Evolutionary conservation across 2,113 vertebrate species (phyloP).

Genomic region (Vulpes lagopus): DNA sequence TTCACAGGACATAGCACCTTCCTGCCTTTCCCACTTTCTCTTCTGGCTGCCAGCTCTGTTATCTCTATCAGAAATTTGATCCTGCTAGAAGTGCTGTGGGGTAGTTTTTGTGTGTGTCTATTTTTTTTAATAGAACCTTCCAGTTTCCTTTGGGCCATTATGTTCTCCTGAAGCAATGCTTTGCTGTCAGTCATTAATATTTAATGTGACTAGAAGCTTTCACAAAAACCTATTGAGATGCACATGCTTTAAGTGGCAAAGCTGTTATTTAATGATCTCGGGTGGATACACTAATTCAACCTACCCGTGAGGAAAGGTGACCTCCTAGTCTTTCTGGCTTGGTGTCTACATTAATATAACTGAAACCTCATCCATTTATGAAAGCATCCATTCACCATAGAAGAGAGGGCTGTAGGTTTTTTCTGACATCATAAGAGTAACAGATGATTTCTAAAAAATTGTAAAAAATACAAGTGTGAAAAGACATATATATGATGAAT

Average conservation of each 20-base stretch:
- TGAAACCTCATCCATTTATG: slow-evolving; percentile 47
- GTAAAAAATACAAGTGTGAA: slow-evolving; percentile 48
- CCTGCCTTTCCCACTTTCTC: slow-evolving; percentile 17
- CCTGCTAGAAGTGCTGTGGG: slow-evolving; percentile 19
- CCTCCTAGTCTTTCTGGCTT: slow-evolving; percentile 30
- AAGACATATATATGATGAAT: slow-evolving; percentile 42
- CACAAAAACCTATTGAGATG: slow-evolving; percentile 69
- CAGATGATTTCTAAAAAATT: slow-evolving; percentile 58
- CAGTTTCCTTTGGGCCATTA: slow-evolving; percentile 71
- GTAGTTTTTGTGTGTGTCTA: neutral
- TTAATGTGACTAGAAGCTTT: slow-evolving; percentile 76
- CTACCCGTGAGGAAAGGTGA: slow-evolving; percentile 62
- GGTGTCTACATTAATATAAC: slow-evolving; percentile 67
- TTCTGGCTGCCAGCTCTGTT: slow-evolving; percentile 58
- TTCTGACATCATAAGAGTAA: slow-evolving; percentile 57
- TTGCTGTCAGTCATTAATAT: slow-evolving; percentile 69
- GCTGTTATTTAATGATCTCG: slow-evolving; percentile 69
- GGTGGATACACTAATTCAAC: slow-evolving; percentile 66
- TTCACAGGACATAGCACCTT: slow-evolving; percentile 6
- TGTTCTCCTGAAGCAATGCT: slow-evolving; percentile 64
- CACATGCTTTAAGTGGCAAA: slow-evolving; percentile 66
- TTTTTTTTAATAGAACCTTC: slow-evolving; percentile 41
- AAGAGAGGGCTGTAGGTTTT: slow-evolving; percentile 36
- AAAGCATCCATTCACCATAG: slow-evolving; percentile 33
- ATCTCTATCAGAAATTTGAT: slow-evolving; percentile 69